Conservation (phyloP, 2,797 vertebrate species). For the Lutjanus campechanus region DNA sequence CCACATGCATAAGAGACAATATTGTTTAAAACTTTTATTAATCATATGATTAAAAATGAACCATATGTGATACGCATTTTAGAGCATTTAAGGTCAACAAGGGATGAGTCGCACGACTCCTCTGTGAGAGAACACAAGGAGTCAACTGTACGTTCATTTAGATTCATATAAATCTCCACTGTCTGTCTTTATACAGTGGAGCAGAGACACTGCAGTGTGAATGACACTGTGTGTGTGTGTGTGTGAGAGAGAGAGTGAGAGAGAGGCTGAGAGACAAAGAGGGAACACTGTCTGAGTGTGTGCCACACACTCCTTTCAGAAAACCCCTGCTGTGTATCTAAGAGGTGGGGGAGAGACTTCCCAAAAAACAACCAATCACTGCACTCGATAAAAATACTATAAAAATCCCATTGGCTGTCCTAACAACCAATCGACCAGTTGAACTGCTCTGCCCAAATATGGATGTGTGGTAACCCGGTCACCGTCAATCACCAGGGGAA, state of each 20-base stretch:
- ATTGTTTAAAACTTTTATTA: too few species aligned
- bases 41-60: too few species aligned
- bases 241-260: not conserved
- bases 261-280: slow-evolving; percentile 5
- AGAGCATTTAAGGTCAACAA: too few species aligned
- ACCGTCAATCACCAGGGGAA: slow-evolving; percentile 4
- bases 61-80: too few species aligned
- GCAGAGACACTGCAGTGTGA: slow-evolving; percentile 6
- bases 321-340: slow-evolving; percentile 32
- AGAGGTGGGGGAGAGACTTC: slow-evolving; percentile 3
- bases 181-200: not conserved
- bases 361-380: slow-evolving; percentile 34
- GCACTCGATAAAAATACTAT: not conserved
- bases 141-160: not conserved
- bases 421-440: slow-evolving; percentile 18
- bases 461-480: slow-evolving; percentile 25
- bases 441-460: slow-evolving; percentile 34
- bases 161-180: not conserved
- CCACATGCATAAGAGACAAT: too few species aligned
- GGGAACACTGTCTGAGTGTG: not conserved
- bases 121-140: not conserved
- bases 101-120: too few species aligned
- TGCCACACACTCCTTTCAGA: not conserved
- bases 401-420: slow-evolving; percentile 12
- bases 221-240: slow-evolving; percentile 1